Conservation (phyloP, 2,888 invertebrate genomes). For the Prosopocoilus inquinatus region DNA sequence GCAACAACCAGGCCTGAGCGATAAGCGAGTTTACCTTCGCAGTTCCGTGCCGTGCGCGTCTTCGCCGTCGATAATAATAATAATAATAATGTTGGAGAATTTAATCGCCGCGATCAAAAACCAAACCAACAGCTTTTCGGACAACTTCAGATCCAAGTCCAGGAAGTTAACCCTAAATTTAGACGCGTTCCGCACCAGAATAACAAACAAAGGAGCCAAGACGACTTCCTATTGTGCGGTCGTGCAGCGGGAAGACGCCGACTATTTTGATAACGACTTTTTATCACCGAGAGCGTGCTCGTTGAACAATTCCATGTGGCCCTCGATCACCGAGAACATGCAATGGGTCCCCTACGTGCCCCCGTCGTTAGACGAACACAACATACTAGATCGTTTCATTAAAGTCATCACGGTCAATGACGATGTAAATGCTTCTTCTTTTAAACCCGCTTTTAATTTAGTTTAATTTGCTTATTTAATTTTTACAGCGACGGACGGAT, state of each 20-base stretch:
- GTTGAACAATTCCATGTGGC: constrained; percentile 56
- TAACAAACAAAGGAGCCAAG: constrained; percentile 42
- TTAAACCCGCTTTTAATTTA: background rate
- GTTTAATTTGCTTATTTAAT: constrained; percentile 27
- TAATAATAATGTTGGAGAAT: constrained; percentile 53
- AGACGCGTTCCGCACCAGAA: constrained; percentile 42
- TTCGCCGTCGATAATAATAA: background rate
- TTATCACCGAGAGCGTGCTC: constrained; percentile 59
- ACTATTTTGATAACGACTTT: constrained; percentile 49
- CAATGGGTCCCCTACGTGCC: constrained; percentile 50
- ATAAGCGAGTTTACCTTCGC: no score
- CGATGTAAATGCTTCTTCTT: constrained; percentile 37
- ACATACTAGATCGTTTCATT: constrained; percentile 58
- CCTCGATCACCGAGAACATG: constrained; percentile 50
- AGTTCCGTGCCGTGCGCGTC: background rate
- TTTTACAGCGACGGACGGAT: constrained; percentile 81
- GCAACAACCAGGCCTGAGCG: background rate
- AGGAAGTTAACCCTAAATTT: constrained; percentile 44
- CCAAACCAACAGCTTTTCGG: constrained; percentile 49
- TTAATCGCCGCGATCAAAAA: constrained; percentile 50
- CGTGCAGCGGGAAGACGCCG: constrained; percentile 39
- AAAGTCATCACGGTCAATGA: constrained; percentile 56
- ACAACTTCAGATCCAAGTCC: constrained; percentile 47
- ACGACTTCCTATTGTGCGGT: constrained; percentile 42
- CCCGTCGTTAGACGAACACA: constrained; percentile 52